These are phyloP conservation scores for Drosophila mimica DNA, from an alignment of 2,888 invertebrate genomes.

Conservation along the genomic window DNA sequence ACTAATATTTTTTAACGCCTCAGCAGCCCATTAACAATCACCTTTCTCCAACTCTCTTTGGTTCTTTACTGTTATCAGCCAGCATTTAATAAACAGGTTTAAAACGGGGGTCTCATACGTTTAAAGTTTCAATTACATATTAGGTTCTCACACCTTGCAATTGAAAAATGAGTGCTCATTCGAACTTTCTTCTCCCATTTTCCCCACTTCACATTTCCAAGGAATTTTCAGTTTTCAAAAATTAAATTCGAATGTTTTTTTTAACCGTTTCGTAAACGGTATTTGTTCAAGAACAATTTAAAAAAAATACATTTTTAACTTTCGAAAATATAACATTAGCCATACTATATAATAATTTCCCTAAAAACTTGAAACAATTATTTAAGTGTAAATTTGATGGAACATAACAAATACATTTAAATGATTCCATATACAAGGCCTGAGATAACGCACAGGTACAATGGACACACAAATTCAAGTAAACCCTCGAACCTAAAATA, in stretches of 20 bases:
- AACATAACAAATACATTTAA: background rate
- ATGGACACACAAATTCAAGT: background rate
- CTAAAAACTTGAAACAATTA: background rate
- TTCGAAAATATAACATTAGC: background rate
- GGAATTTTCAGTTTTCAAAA: background rate
- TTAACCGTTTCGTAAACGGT: background rate
- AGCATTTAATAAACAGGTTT: background rate
- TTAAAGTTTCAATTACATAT: background rate
- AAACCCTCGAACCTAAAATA: background rate
- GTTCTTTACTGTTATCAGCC: constrained; percentile 1
- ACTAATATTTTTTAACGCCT: background rate
- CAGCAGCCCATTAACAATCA: background rate
- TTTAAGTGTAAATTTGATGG: background rate
- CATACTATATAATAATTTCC: background rate
- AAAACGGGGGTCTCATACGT: background rate
- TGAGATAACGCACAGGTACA: background rate
- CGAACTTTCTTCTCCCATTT: background rate
- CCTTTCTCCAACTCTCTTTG: background rate
- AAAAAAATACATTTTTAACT: background rate
- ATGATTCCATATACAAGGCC: background rate
- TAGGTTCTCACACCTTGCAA: background rate
- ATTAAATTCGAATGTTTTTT: background rate
- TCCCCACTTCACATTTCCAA: background rate
- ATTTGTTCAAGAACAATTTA: background rate
- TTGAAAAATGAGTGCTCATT: background rate